A percentile compares a stretch with the other conserved stretches of the same genome.
Conservation (phyloP, 1,140 invertebrate species). For the Bombyx mandarina region DNA sequence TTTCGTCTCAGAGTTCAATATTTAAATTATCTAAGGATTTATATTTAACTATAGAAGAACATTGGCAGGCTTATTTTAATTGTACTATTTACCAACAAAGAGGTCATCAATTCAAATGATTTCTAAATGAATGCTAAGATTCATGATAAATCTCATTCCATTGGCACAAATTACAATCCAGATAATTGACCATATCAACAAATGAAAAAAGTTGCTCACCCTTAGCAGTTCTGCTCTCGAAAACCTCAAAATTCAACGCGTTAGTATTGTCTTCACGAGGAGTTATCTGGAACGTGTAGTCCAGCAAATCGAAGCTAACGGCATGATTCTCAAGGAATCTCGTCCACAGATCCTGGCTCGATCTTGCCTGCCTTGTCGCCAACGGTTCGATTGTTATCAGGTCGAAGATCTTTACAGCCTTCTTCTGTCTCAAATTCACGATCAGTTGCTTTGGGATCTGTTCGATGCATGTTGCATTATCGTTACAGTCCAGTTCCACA, state of each 20-base stretch:
- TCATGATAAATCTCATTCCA: neutral
- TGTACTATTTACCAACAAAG: too few relatives aligned
- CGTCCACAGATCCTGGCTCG: constrained; percentile 44
- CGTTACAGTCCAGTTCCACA: constrained; percentile 59
- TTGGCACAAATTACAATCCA: neutral
- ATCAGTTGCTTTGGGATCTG: constrained; percentile 54
- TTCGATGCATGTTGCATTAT: constrained; percentile 68
- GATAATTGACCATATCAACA: neutral
- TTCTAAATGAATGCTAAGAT: too few relatives aligned
- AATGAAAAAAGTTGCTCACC: constrained; percentile 22
- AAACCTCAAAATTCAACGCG: constrained; percentile 56
- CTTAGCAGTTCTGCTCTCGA: constrained; percentile 61
- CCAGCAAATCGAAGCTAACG: constrained; percentile 67
- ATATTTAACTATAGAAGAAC: too few relatives aligned
- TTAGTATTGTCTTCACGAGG: constrained; percentile 55
- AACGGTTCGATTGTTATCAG: constrained; percentile 61
- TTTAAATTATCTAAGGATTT: too few relatives aligned
- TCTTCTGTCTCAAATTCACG: constrained; percentile 52
- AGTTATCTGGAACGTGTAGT: constrained; percentile 62
- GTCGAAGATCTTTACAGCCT: constrained; percentile 56
- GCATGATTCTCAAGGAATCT: constrained; percentile 64
- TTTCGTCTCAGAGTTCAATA: too few relatives aligned
- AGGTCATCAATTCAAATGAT: too few relatives aligned
- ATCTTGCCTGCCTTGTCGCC: constrained; percentile 40
- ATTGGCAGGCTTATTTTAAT: too few relatives aligned